A percentile compares a stretch with the other conserved stretches of the same genome.
phyloP scores from a whole-genome alignment of 2,113 vertebrate species.

The Amphiprion percula region DNA sequence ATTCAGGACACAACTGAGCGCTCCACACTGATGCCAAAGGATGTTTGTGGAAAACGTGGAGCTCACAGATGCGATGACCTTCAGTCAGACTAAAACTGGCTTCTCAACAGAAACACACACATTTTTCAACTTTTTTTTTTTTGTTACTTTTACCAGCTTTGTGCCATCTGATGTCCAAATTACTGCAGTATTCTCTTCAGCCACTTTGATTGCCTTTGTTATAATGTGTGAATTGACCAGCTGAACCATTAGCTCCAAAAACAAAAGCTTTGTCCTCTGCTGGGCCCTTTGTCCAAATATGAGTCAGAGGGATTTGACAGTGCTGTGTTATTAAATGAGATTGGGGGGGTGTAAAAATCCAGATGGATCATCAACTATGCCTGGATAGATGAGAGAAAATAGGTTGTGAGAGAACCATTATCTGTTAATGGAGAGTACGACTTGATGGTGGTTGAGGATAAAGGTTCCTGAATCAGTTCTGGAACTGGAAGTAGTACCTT shows the following conservation, averaged over 20 bases:
- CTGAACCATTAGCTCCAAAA: conserved; percentile 31
- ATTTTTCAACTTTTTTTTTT: background rate
- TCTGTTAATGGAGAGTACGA: conserved; percentile 39
- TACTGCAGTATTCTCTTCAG: conserved; percentile 19
- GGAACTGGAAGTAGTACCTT: no score
- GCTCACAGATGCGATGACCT: conserved; percentile 38
- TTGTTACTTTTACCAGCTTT: conserved; percentile 11
- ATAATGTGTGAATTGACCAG: conserved; percentile 35
- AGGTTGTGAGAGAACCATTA: conserved; percentile 47
- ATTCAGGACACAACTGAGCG: conserved; percentile 29
- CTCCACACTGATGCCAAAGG: conserved; percentile 30
- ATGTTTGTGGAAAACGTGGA: conserved; percentile 36
- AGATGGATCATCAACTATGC: conserved; percentile 58
- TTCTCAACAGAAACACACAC: background rate
- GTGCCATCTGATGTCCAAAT: conserved; percentile 32
- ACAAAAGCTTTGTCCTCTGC: conserved; percentile 25
- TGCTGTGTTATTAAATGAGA: conserved; percentile 39
- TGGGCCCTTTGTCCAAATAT: conserved; percentile 23
- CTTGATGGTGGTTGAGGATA: conserved; percentile 20
- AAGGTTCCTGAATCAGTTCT: conserved; percentile 9
- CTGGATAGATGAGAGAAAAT: conserved; percentile 37
- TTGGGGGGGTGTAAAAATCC: conserved; percentile 42
- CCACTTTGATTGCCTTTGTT: conserved; percentile 37
- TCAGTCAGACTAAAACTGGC: conserved; percentile 23
- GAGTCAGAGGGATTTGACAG: conserved; percentile 39